Conservation (phyloP, 2,888 invertebrate genomes). For the Agapetus fuscipes region DNA sequence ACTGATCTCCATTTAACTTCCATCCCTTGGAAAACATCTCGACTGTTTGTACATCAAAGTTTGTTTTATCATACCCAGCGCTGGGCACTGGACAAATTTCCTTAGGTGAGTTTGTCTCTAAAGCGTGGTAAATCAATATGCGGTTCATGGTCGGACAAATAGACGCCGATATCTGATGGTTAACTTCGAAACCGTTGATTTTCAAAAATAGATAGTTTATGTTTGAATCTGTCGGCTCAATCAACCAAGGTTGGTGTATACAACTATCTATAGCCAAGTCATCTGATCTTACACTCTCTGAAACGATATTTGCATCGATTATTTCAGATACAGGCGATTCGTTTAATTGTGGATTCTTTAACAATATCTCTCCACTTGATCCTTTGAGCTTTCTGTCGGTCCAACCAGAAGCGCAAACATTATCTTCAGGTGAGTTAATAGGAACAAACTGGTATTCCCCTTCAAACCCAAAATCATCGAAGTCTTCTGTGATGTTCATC, state of each 20-base stretch:
- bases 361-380: slow-evolving; percentile 62
- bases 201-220: slow-evolving; percentile 64
- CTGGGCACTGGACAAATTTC: slow-evolving; percentile 57
- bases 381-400: slow-evolving; percentile 57
- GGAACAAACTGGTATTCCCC: slow-evolving; percentile 60
- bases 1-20: slow-evolving; percentile 36
- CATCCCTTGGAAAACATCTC: slow-evolving; percentile 67
- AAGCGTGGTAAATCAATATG: slow-evolving; percentile 62
- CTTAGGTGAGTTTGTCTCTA: slow-evolving; percentile 49
- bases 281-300: slow-evolving; percentile 43
- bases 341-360: slow-evolving; percentile 50
- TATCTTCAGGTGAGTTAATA: slow-evolving; percentile 44
- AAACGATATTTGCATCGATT: slow-evolving; percentile 41
- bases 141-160: slow-evolving; percentile 61
- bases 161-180: slow-evolving; percentile 33
- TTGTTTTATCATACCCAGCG: slow-evolving; percentile 23
- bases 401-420: slow-evolving; percentile 54
- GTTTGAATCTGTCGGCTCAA: slow-evolving; percentile 61
- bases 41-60: slow-evolving; percentile 36
- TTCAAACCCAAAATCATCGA: slow-evolving; percentile 69
- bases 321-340: slow-evolving; percentile 35
- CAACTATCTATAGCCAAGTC: slow-evolving; percentile 45
- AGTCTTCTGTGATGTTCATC: slow-evolving; percentile 76
- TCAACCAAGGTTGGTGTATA: slow-evolving; percentile 67
- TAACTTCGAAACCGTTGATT: slow-evolving; percentile 55